Percentiles rank a stretch among this genome's conserved stretches.
Conservation (phyloP, 1,140 invertebrate species). For the Harpegnathos saltator region DNA sequence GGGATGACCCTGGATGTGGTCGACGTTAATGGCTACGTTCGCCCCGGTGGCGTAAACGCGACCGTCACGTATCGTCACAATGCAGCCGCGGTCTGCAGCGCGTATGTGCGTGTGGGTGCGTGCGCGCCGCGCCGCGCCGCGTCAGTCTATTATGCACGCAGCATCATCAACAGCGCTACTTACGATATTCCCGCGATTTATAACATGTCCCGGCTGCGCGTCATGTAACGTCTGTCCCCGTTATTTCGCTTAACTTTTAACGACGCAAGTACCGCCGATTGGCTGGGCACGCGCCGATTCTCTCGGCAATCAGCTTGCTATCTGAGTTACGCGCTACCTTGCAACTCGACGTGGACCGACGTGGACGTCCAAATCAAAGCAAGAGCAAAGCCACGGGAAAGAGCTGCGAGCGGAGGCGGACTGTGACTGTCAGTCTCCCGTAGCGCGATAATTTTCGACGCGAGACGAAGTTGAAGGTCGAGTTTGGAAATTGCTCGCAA, state of each 20-base stretch:
- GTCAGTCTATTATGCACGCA: constrained; percentile 37
- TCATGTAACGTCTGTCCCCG: not conserved
- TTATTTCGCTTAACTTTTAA: constrained; percentile 30
- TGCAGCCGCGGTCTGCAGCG: constrained; percentile 43
- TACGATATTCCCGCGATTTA: constrained; percentile 47
- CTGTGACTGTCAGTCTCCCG: too few species aligned
- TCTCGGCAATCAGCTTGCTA: not conserved
- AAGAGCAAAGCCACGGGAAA: too few species aligned
- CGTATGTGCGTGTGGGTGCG: too few species aligned
- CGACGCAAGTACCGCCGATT: constrained; percentile 1
- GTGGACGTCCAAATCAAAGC: too few species aligned
- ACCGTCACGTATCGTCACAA: constrained; percentile 55
- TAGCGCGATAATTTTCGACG: too few species aligned
- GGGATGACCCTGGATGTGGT: constrained; percentile 72
- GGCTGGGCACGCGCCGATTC: not conserved
- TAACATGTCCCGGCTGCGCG: not conserved
- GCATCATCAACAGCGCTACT: constrained; percentile 42
- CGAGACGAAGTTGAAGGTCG: too few species aligned
- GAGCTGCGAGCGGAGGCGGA: too few species aligned
- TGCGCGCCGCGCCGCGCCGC: not conserved
- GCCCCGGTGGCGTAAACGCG: constrained; percentile 55
- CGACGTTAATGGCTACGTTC: constrained; percentile 71
- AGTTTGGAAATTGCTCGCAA: too few species aligned
- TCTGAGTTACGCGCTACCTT: not conserved
- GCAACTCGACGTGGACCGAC: too few species aligned